Evolutionary conservation across 2,888 invertebrate species (phyloP).

Genomic region (Caenorhabditis imperialis): DNA sequence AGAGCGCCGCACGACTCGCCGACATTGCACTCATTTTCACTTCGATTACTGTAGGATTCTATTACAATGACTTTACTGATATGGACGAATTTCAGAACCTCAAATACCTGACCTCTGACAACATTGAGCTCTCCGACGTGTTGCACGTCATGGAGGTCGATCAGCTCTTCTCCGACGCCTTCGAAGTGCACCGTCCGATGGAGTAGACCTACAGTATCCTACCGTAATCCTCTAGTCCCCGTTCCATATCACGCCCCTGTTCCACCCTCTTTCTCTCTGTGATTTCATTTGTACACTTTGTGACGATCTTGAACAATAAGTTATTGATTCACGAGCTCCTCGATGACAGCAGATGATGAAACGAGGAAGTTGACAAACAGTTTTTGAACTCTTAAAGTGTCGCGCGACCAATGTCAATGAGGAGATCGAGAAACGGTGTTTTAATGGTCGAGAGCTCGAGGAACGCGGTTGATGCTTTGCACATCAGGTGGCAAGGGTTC

Average conservation of each 20-base stretch:
- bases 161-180: conserved; percentile 34
- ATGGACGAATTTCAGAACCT: conserved; percentile 63
- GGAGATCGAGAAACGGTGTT: too few species aligned
- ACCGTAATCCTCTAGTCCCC: conserved; percentile 19
- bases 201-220: conserved; percentile 7
- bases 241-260: conserved; percentile 24
- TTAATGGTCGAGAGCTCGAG: too few species aligned
- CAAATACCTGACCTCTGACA: conserved; percentile 55
- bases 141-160: conserved; percentile 58
- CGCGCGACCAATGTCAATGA: too few species aligned
- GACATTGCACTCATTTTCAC: conserved; percentile 42
- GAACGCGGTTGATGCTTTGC: too few species aligned
- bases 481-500: too few species aligned
- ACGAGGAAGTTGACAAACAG: too few species aligned
- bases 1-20: conserved; percentile 33
- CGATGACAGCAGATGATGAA: too few species aligned
- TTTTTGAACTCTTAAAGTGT: too few species aligned
- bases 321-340: too few species aligned
- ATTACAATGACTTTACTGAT: neutral
- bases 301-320: conserved; percentile 11
- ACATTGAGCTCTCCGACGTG: conserved; percentile 58
- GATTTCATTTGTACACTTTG: conserved; percentile 35
- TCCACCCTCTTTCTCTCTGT: conserved; percentile 25
- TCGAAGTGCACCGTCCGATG: conserved; percentile 44
- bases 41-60: conserved; percentile 31